A percentile compares a stretch with the other conserved stretches of the same genome.
Evolutionary conservation across 1,140 invertebrate species (phyloP).

Genomic region (Brachionus manjavacas): DNA sequence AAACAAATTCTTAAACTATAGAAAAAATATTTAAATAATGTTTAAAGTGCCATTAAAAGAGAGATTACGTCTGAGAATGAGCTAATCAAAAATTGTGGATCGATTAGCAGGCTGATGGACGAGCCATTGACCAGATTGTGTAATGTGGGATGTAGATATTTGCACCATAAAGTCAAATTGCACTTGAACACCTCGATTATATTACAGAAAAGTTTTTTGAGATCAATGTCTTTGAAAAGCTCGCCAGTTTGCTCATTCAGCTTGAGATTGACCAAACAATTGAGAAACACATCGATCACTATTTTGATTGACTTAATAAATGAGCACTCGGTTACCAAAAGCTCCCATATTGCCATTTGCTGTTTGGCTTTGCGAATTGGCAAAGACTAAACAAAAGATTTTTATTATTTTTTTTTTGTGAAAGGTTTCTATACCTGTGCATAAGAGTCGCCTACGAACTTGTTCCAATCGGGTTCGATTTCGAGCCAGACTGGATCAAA

Average conservation of each 20-base stretch:
- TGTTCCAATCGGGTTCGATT: constrained; percentile 34
- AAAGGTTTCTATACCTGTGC: constrained; percentile 24
- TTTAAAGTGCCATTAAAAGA: not conserved
- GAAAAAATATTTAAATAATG: constrained; percentile 43
- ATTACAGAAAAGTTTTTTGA: constrained; percentile 36
- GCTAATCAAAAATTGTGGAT: constrained; percentile 8
- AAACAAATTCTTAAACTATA: constrained; percentile 69
- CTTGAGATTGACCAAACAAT: constrained; percentile 27
- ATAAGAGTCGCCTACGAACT: constrained; percentile 25
- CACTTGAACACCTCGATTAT: constrained; percentile 38
- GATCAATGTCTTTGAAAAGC: constrained; percentile 31
- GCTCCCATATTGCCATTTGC: constrained; percentile 40
- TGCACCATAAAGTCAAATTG: constrained; percentile 27
- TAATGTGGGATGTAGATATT: constrained; percentile 9
- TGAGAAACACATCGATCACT: constrained; percentile 29
- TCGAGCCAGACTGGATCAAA: not conserved
- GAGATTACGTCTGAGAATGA: not conserved
- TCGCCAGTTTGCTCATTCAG: not conserved
- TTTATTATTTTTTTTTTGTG: not conserved
- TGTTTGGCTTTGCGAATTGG: constrained; percentile 13
- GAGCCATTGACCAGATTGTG: not conserved
- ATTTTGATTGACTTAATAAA: not conserved
- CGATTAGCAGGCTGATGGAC: not conserved
- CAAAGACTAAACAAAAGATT: not conserved
- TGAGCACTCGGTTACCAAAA: constrained; percentile 23